phyloP scores from a whole-genome alignment of 2,797 vertebrate species.

The Gallinago stenura region DNA sequence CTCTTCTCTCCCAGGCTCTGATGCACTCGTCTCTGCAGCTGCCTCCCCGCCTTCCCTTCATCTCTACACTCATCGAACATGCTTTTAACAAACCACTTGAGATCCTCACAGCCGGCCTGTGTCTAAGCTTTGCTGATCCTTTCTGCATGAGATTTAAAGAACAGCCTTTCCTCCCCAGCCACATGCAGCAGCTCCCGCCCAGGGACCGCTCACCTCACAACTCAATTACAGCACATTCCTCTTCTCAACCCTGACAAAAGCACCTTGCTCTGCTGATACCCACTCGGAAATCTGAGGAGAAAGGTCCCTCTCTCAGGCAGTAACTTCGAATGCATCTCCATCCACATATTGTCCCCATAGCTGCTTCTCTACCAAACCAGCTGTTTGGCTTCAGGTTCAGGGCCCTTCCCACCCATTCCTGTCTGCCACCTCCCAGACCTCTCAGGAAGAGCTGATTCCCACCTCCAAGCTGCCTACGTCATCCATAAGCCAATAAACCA shows the following conservation, averaged over 20 bases:
- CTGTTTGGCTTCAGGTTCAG: background rate
- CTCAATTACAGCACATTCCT: background rate
- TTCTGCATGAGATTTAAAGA: background rate
- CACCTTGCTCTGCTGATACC: background rate
- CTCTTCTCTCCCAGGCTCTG: background rate
- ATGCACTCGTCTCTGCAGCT: background rate
- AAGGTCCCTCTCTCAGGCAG: background rate
- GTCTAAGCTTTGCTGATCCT: background rate
- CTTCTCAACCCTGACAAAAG: background rate
- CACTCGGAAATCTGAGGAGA: background rate
- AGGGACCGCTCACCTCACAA: background rate
- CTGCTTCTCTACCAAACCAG: background rate
- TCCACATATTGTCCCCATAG: background rate
- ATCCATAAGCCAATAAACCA: background rate
- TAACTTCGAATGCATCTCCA: background rate
- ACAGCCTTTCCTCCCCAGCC: background rate
- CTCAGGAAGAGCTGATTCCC: background rate
- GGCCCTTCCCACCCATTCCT: background rate
- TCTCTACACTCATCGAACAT: background rate
- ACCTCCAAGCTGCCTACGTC: background rate
- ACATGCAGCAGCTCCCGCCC: background rate
- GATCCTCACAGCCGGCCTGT: background rate
- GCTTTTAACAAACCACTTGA: conserved; percentile 49
- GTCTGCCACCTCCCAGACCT: background rate
- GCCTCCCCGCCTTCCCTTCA: background rate